Evolutionary conservation across 1,140 invertebrate species (phyloP).

Genomic region (Calycopis cecrops): DNA sequence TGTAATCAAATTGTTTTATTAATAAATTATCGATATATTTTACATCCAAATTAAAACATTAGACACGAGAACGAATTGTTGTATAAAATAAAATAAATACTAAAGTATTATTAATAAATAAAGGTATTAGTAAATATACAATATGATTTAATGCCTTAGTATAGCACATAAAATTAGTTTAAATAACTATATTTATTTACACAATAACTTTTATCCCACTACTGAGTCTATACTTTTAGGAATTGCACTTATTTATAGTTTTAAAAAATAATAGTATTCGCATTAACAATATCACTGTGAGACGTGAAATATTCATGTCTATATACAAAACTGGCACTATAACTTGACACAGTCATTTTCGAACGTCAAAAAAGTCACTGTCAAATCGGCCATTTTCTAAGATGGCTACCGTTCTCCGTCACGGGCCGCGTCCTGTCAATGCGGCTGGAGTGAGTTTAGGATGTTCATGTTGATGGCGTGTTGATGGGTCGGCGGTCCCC

Average conservation of each 20-base stretch:
- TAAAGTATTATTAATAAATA: no score
- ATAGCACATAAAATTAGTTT: no score
- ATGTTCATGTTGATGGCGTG: conserved; percentile 72
- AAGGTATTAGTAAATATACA: no score
- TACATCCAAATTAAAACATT: no score
- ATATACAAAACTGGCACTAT: conserved; percentile 16
- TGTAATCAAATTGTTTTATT: no score
- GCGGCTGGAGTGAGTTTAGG: conserved; percentile 63
- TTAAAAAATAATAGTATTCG: conserved; percentile 12
- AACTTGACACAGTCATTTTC: conserved; percentile 11
- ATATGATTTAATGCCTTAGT: no score
- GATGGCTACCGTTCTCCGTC: conserved; percentile 46
- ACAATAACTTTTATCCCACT: conserved; percentile 7
- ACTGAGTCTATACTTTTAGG: conserved; percentile 16
- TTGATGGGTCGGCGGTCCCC: conserved; percentile 61
- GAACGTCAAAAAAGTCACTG: conserved; percentile 18
- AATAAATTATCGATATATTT: no score
- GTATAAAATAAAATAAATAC: no score
- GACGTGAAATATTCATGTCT: not conserved
- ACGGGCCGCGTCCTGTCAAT: conserved; percentile 64
- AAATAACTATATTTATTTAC: conserved; percentile 10
- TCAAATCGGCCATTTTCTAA: conserved; percentile 35
- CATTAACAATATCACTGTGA: not conserved
- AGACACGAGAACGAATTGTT: no score
- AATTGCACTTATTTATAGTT: conserved; percentile 32